Conservation (phyloP, 2,888 invertebrate genomes). For the Pristionchus arcanus region DNA sequence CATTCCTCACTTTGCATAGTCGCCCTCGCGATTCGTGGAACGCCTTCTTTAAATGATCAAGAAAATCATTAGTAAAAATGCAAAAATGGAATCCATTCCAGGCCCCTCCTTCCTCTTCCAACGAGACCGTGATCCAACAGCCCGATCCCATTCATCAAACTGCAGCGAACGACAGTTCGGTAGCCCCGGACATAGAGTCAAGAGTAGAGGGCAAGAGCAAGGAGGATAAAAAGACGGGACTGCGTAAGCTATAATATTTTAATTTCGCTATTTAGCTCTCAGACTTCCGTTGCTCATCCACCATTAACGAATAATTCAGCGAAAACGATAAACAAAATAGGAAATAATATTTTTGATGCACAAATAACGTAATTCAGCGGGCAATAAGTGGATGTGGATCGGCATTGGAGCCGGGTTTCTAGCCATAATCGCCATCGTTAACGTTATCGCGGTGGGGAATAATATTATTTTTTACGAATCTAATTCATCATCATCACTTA, state of each 20-base stretch:
- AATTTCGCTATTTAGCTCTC: neutral
- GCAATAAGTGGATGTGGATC: constrained; percentile 13
- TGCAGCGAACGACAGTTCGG: too few species aligned
- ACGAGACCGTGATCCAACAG: too few species aligned
- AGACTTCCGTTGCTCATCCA: neutral
- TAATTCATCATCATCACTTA: too few species aligned
- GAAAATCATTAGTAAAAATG: too few species aligned
- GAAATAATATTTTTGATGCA: neutral
- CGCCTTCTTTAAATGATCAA: too few species aligned
- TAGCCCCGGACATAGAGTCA: neutral
- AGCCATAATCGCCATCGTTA: neutral
- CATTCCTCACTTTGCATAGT: too few species aligned
- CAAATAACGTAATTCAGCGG: neutral
- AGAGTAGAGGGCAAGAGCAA: neutral
- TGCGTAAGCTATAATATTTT: neutral
- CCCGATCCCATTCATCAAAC: too few species aligned
- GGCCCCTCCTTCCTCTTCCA: too few species aligned
- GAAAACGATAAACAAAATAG: neutral
- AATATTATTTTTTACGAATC: too few species aligned
- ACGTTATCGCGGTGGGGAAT: neutral
- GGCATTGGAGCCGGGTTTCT: neutral
- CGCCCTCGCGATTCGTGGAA: too few species aligned
- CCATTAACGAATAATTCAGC: neutral
- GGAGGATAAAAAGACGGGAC: neutral
- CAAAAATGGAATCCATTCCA: too few species aligned